Evolutionary conservation across 2,113 vertebrate species (phyloP).

Genomic region (Phaethornis superciliosus): DNA sequence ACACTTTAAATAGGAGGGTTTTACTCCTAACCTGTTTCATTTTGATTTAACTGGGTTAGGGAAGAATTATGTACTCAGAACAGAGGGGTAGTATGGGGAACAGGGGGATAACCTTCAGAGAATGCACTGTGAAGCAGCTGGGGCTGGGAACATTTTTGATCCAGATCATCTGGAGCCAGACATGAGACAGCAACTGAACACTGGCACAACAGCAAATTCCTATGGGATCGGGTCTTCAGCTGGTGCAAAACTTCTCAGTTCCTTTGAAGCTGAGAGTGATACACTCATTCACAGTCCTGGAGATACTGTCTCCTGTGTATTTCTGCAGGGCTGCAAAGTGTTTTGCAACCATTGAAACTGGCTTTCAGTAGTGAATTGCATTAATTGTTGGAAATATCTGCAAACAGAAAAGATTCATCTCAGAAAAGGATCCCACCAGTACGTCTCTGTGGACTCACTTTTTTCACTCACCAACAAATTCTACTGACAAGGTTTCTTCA

Average conservation of each 20-base stretch:
- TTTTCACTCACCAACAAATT: background rate
- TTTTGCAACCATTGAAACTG: conserved; percentile 7
- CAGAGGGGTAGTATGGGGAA: background rate
- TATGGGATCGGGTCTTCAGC: background rate
- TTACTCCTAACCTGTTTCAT: conserved; percentile 43
- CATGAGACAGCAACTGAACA: background rate
- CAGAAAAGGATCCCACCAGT: conserved; percentile 32
- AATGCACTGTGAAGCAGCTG: conserved; percentile 8
- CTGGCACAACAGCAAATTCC: background rate
- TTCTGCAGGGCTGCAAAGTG: background rate
- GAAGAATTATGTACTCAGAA: conserved; percentile 19
- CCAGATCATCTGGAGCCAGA: background rate
- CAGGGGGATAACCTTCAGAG: background rate
- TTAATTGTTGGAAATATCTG: conserved; percentile 42
- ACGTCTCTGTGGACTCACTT: conserved; percentile 1
- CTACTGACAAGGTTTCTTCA: background rate
- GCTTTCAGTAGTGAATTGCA: background rate
- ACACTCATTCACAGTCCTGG: background rate
- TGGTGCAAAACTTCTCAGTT: background rate
- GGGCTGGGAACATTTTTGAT: background rate
- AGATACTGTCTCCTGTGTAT: background rate
- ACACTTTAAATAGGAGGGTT: conserved; percentile 34
- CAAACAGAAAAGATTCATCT: conserved; percentile 40
- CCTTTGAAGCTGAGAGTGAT: conserved; percentile 37
- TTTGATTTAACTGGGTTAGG: conserved; percentile 67